Evolutionary conservation across 1,140 invertebrate species (phyloP), one percentile per base, ranked within the genome.

Genomic region (Laupala kohalensis): DNA sequence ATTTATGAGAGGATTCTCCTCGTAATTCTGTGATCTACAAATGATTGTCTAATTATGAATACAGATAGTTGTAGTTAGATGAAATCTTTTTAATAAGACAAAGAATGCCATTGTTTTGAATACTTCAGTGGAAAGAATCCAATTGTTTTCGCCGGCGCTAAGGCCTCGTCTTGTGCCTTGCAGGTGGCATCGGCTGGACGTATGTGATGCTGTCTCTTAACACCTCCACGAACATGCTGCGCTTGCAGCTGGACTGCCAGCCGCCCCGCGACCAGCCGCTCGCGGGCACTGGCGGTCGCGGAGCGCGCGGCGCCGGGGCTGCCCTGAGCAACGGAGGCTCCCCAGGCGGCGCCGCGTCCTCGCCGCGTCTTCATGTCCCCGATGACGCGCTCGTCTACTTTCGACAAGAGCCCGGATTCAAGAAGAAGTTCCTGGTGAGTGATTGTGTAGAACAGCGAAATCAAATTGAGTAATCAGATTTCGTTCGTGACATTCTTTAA

Each of bases 391-490:
- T 83, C 25, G 78, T 82, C 64, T 83, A 83, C 74, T 83, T 83
- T 73, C 75, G 80, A 53, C 81, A 83, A 70, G 81, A 83, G 74
- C 81, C 81, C 6, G 81, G 81, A 30, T 76, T 81, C 66, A 83
- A 83, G 74, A 83, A 82, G 73, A 82, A 82, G 74, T 80, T 82
- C 72, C 74, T 83, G 74, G 81, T 83, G 76, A 76, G 77, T 77
- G 3, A n/a, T n/a, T n/a, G n/a, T n/a, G n/a, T n/a, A n/a, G n/a
- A n/a, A n/a, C n/a, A n/a, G n/a, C n/a, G n/a, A n/a, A n/a, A n/a
- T n/a, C n/a, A n/a, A n/a, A n/a, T n/a, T n/a, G n/a, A n/a, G n/a
- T n/a, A n/a, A n/a, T n/a, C n/a, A n/a, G n/a, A n/a, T n/a, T n/a
- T n/a, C n/a, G n/a, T n/a, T n/a, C n/a, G n/a, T n/a, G n/a, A n/a